Conservation (phyloP, 2,113 vertebrate genomes). For the Syngnathus scovelli region DNA sequence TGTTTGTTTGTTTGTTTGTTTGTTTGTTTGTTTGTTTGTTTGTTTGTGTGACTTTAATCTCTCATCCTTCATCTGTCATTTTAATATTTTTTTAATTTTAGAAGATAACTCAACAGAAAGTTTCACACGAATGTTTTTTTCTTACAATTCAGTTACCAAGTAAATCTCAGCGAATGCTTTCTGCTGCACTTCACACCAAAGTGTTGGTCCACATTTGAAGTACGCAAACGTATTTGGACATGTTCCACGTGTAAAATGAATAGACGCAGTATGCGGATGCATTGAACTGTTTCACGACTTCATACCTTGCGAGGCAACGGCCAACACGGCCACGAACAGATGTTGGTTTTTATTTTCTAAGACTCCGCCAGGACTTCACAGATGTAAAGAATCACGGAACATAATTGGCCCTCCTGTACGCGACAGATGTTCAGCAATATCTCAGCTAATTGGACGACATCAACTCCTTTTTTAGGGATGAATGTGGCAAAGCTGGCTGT, state of each 20-base stretch:
- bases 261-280: not conserved
- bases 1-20: too few species aligned
- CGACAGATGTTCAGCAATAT: slow-evolving; percentile 53
- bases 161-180: not conserved
- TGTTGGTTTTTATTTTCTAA: slow-evolving; percentile 44
- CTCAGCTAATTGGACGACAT: slow-evolving; percentile 49
- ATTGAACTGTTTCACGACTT: not conserved
- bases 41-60: slow-evolving; percentile 29
- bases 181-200: not conserved
- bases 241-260: not conserved
- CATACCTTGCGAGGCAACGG: slow-evolving; percentile 4
- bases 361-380: slow-evolving; percentile 41
- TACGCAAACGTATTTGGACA: not conserved
- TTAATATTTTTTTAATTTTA: not conserved
- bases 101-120: slow-evolving; percentile 6
- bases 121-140: not conserved
- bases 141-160: not conserved
- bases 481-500: slow-evolving; percentile 19
- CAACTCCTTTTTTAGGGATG: slow-evolving; percentile 8
- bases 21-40: too few species aligned
- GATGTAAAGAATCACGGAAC: slow-evolving; percentile 43
- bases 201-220: not conserved
- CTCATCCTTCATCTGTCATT: not conserved
- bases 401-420: slow-evolving; percentile 44
- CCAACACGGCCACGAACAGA: slow-evolving; percentile 35